Conservation (phyloP, 2,113 vertebrate genomes). For the Rousettus leschenaultii region DNA sequence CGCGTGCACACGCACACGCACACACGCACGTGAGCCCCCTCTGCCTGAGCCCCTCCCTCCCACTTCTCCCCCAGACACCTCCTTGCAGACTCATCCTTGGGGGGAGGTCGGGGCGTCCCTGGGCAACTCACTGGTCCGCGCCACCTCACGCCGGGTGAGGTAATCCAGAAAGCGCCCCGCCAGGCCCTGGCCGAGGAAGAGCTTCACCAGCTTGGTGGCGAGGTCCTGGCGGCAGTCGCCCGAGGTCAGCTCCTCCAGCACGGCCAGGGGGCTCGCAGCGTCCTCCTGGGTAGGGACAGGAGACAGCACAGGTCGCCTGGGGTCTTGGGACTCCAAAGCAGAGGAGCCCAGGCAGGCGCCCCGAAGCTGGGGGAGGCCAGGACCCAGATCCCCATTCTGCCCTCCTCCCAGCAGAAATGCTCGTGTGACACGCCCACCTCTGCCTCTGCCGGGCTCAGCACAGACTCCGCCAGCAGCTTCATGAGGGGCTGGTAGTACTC, state of each 20-base stretch:
- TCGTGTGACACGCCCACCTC: constrained; percentile 74
- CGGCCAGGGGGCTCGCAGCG: constrained; percentile 82
- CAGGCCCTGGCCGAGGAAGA: constrained; percentile 90
- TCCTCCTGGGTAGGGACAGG: constrained; percentile 77
- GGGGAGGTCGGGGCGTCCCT: accelerated
- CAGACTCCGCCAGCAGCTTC: constrained; percentile 88
- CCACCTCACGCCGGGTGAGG: constrained; percentile 88
- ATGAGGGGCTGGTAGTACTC: constrained; percentile 88
- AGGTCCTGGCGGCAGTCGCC: constrained; percentile 92
- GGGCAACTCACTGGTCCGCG: constrained; percentile 88
- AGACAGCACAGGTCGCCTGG: background rate
- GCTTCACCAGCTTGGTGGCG: constrained; percentile 92
- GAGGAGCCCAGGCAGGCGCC: background rate
- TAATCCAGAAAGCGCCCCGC: constrained; percentile 90
- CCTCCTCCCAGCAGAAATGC: accelerated
- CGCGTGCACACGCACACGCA: too few species aligned
- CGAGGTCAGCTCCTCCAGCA: constrained; percentile 90
- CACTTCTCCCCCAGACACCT: background rate
- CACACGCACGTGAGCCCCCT: background rate
- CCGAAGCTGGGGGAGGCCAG: background rate
- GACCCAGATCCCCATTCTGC: background rate
- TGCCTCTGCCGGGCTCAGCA: constrained; percentile 83
- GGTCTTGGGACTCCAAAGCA: background rate
- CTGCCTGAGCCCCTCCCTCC: background rate
- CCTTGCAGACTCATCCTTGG: background rate